These are phyloP conservation scores for Caradrina clavipalpis DNA, from an alignment of 2,888 invertebrate genomes.

Conservation along the genomic window DNA sequence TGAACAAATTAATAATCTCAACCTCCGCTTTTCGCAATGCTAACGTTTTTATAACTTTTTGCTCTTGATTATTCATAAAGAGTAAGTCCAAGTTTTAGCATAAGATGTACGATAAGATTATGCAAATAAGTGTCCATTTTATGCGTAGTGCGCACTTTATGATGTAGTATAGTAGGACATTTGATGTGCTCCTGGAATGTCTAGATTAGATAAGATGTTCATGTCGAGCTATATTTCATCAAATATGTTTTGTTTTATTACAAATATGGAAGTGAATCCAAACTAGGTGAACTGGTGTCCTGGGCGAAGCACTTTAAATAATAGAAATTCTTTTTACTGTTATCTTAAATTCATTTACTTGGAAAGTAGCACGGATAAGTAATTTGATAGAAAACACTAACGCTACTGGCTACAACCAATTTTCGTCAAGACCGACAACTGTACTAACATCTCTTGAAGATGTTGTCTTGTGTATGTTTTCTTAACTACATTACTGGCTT, in stretches of 20 bases:
- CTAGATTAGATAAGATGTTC: slow-evolving; percentile 8
- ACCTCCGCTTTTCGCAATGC: slow-evolving; percentile 15
- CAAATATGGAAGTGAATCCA: background rate
- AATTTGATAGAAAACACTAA: background rate
- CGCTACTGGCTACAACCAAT: background rate
- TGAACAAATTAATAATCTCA: slow-evolving; percentile 7
- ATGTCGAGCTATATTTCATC: too few species aligned
- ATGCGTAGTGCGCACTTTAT: slow-evolving; percentile 25
- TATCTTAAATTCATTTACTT: background rate
- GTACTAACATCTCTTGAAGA: too few species aligned
- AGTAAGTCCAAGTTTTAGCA: slow-evolving; percentile 11
- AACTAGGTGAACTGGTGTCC: background rate
- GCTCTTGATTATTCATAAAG: slow-evolving; percentile 33
- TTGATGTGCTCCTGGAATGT: slow-evolving; percentile 2
- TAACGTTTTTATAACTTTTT: slow-evolving; percentile 11
- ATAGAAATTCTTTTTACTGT: background rate
- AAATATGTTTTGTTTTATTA: background rate
- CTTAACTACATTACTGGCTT: slow-evolving; percentile 17
- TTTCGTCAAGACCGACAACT: background rate
- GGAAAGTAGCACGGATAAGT: background rate
- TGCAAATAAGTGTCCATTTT: slow-evolving; percentile 32
- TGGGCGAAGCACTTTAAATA: background rate
- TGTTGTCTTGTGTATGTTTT: background rate
- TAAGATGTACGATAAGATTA: slow-evolving; percentile 31
- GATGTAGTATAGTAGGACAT: slow-evolving; percentile 3